These are phyloP conservation scores for Chloroceryle aenea DNA, from an alignment of 2,113 vertebrate species.

Conservation along the genomic window DNA sequence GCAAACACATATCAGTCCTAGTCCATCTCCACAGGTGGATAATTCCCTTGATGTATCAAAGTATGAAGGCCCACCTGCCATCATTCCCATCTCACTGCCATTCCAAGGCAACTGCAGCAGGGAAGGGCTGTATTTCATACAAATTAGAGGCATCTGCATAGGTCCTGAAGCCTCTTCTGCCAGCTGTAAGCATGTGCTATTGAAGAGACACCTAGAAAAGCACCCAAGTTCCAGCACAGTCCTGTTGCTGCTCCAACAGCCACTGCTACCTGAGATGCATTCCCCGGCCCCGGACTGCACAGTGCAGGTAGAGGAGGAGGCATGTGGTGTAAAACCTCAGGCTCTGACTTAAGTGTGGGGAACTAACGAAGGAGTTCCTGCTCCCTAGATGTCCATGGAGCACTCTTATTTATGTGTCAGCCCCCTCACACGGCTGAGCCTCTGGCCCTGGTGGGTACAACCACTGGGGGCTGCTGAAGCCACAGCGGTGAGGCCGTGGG, in stretches of 20 bases:
- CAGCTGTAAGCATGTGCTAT: background rate
- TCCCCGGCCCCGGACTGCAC: too few relatives aligned
- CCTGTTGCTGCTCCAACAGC: background rate
- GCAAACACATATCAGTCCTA: background rate
- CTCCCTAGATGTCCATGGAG: background rate
- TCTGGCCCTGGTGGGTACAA: background rate
- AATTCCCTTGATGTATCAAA: background rate
- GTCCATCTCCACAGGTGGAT: background rate
- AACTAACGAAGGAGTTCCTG: background rate
- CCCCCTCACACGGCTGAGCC: background rate
- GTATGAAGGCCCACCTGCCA: background rate
- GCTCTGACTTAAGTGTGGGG: background rate
- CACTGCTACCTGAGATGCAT: background rate
- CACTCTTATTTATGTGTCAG: background rate
- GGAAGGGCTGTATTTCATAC: background rate
- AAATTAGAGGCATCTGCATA: background rate
- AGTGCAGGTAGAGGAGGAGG: background rate
- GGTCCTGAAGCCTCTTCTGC: background rate
- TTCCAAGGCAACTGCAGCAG: background rate
- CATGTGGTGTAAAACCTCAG: background rate
- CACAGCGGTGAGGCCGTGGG: fast-evolving
- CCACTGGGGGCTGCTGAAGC: background rate
- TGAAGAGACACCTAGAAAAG: background rate
- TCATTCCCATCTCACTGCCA: background rate
- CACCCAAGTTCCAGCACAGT: background rate